A percentile compares a stretch with the other conserved stretches of the same genome.
phyloP scores from a whole-genome alignment of 23 tunicate species.

The Styela clava region DNA sequence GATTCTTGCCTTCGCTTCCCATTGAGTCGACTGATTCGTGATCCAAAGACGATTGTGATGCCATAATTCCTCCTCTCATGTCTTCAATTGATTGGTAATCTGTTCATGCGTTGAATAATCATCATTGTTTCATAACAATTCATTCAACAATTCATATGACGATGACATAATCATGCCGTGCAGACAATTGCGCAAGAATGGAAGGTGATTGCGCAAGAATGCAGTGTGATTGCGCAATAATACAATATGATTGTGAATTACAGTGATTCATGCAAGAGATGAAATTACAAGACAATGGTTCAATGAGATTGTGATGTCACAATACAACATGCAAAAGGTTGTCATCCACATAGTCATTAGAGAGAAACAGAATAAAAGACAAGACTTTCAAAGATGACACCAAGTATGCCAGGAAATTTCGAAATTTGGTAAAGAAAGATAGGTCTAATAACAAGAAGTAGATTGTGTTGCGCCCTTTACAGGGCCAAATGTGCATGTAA shows the following conservation, averaged over 20 bases:
- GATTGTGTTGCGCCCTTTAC: too few species aligned
- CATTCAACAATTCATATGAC: too few species aligned
- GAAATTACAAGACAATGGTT: too few species aligned
- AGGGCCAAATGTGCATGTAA: too few species aligned
- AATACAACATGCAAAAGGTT: not conserved
- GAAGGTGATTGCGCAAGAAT: not conserved
- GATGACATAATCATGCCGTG: not conserved
- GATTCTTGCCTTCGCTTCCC: conserved; percentile 34
- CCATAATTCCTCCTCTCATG: conserved; percentile 10
- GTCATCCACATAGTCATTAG: too few species aligned
- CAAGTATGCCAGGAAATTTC: too few species aligned
- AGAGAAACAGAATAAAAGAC: too few species aligned
- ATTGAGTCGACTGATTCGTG: conserved; percentile 18
- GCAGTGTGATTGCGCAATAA: not conserved
- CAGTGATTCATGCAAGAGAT: not conserved
- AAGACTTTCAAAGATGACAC: too few species aligned
- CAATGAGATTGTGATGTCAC: not conserved
- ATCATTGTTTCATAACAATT: not conserved
- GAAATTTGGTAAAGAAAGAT: too few species aligned
- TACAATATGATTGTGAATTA: not conserved
- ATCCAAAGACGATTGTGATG: conserved; percentile 25
- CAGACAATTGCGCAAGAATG: not conserved
- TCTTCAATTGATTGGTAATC: conserved; percentile 36
- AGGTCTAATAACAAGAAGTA: too few species aligned
- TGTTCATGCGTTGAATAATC: conserved; percentile 23